A percentile compares a stretch with the other conserved stretches of the same genome.
Evolutionary conservation across 2,888 invertebrate species (phyloP).

Genomic region (Toxonevra muliebris): DNA sequence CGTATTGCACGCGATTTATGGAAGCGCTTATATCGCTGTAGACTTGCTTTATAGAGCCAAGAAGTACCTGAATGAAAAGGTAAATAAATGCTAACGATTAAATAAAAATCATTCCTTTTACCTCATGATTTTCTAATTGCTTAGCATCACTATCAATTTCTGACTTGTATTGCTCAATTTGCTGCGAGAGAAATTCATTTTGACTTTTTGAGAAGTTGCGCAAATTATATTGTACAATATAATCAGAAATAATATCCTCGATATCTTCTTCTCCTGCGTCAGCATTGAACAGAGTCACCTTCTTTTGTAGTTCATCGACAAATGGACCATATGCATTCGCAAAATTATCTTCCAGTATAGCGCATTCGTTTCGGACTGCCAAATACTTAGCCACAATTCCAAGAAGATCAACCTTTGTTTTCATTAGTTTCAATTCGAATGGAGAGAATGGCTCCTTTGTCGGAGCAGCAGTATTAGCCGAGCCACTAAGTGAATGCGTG

Average conservation of each 20-base stretch:
- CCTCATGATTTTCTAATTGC: conserved; percentile 57
- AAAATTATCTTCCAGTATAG: conserved; percentile 51
- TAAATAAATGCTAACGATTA: not conserved
- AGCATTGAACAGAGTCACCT: conserved; percentile 53
- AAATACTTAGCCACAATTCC: conserved; percentile 54
- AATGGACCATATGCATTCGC: conserved; percentile 49
- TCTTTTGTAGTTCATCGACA: conserved; percentile 54
- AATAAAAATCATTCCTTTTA: conserved; percentile 14
- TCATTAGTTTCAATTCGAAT: conserved; percentile 55
- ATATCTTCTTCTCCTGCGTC: conserved; percentile 46
- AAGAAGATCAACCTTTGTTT: conserved; percentile 54
- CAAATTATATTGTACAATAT: conserved; percentile 57
- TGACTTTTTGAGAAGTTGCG: conserved; percentile 52
- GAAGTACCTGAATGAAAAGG: conserved; percentile 42
- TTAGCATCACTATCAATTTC: conserved; percentile 49
- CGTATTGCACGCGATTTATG: conserved; percentile 58
- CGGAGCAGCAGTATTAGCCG: conserved; percentile 15
- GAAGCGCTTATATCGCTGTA: conserved; percentile 55
- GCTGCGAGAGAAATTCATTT: conserved; percentile 54
- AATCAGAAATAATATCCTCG: conserved; percentile 58
- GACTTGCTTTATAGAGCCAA: conserved; percentile 57
- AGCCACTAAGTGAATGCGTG: conserved; percentile 20
- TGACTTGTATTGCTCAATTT: conserved; percentile 53
- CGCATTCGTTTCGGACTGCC: conserved; percentile 48
- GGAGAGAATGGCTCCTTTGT: conserved; percentile 44